Evolutionary conservation across 2,888 invertebrate genomes (phyloP), one percentile per base, ranked within the genome.

Genomic region (Agrenia bidenticulata): DNA sequence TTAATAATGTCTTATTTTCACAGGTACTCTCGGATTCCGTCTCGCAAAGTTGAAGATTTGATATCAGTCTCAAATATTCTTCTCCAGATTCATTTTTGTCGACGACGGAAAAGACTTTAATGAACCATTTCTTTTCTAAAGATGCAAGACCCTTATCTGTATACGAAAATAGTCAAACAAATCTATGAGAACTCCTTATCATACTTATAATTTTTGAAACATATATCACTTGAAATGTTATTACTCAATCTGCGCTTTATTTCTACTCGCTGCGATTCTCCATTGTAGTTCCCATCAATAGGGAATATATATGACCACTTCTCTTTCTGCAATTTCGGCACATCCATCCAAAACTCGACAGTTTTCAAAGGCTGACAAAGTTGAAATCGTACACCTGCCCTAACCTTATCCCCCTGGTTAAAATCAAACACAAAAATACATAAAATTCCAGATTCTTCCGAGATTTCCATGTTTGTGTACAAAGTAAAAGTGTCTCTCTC

Each of bases 221-320:
- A n/a, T n/a, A n/a, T n/a, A n/a, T n/a, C n/a, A n/a, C n/a, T n/a
- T n/a, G n/a, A n/a, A n/a, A n/a, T n/a, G n/a, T n/a, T n/a, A n/a
- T 49, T 49, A 49, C 21, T 21, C 21, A 49, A 49, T 49, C 15
- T 49, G 21, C 32, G 32, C 0, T 17, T 19, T 11, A 65, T 61
- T 32, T 65, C 65, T 9, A 19, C 39, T 17, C 65, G 27, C 45
- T 64, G 50, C 37, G 9, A 17, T 37, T 41, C 1, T 1, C 56
- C 61, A 54, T 49, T 56, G 1, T 13, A 23, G 19, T 41, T 24
- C 51, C 51, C 32, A 4, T 55, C 17, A 61, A 54, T 0, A 32
- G 65, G 51, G 27, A 65, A 65, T 32, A 45, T 61, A 9, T 65
- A 57, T 15, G 32, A n/a, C 61, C 61, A 60, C n/a, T 60, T 54